These are phyloP conservation scores for Triops longicaudatus DNA, from an alignment of 1,140 invertebrate genomes.

Conservation along the genomic window DNA sequence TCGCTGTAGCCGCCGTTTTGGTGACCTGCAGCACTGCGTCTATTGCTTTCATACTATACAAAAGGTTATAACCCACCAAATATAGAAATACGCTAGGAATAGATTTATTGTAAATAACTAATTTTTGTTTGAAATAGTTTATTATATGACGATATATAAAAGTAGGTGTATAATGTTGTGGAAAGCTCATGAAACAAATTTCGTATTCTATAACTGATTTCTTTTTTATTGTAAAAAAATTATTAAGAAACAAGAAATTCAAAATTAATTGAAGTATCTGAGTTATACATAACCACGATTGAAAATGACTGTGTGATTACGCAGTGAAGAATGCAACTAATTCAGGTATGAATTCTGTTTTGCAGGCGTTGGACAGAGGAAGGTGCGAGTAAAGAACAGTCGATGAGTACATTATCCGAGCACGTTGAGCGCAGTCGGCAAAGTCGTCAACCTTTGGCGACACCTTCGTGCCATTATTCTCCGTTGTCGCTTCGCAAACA, in stretches of 20 bases:
- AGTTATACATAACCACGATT: too few species aligned
- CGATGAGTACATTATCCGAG: conserved; percentile 17
- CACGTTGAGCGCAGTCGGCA: conserved; percentile 4
- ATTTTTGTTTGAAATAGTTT: too few species aligned
- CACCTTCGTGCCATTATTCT: conserved; percentile 4
- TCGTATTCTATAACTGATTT: too few species aligned
- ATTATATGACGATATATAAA: too few species aligned
- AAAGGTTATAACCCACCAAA: background rate
- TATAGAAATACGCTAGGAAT: background rate
- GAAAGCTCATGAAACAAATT: too few species aligned
- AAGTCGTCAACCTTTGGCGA: conserved; percentile 13
- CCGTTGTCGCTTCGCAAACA: conserved; percentile 10
- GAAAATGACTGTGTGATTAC: too few species aligned
- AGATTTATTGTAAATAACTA: background rate
- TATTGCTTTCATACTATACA: background rate
- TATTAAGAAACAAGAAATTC: too few species aligned
- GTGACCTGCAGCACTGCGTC: background rate
- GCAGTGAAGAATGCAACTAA: background rate
- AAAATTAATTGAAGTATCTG: too few species aligned
- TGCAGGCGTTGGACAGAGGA: conserved; percentile 3
- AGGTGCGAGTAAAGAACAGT: conserved; percentile 17
- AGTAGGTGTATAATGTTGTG: too few species aligned
- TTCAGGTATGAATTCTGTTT: background rate
- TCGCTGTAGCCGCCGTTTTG: background rate
- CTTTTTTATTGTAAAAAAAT: too few species aligned